Evolutionary conservation across 2,888 invertebrate genomes (phyloP).

Genomic region (Parnassius smintheus): DNA sequence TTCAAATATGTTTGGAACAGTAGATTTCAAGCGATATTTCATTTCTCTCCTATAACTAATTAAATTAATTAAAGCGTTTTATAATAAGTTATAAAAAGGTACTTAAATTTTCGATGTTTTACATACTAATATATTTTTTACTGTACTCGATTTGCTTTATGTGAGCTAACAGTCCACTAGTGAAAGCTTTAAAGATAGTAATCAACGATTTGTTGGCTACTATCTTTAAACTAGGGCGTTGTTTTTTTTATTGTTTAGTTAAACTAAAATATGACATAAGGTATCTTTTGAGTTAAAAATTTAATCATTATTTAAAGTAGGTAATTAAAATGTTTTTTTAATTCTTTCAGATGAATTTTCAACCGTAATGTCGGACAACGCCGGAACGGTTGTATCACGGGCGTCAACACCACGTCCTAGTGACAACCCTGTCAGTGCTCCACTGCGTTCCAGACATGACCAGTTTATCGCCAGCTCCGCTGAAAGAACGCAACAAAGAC

Average conservation of each 20-base stretch:
- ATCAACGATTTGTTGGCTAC: constrained; percentile 35
- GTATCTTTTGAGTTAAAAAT: neutral
- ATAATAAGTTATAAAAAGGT: no score
- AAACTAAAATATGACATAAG: neutral
- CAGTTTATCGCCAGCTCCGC: constrained; percentile 81
- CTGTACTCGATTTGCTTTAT: no score
- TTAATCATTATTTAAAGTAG: neutral
- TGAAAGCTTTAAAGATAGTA: constrained; percentile 57
- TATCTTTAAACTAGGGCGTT: constrained; percentile 31
- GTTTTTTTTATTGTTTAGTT: constrained; percentile 16
- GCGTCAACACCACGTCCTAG: constrained; percentile 76
- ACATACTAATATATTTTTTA: no score
- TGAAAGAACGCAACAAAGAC: constrained; percentile 68
- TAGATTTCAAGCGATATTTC: no score
- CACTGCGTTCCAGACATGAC: constrained; percentile 80
- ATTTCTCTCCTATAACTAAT: no score
- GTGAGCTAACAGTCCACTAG: constrained; percentile 42
- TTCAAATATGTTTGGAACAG: no score
- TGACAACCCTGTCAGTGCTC: constrained; percentile 68
- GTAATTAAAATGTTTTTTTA: constrained; percentile 26
- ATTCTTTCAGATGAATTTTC: constrained; percentile 60
- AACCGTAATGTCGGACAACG: constrained; percentile 74
- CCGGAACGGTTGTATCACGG: constrained; percentile 68
- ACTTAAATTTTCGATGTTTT: no score
- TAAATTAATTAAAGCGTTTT: no score